Base-by-base conservation (phyloP, 2,113 vertebrate genomes). In the Indri indri region DNA sequence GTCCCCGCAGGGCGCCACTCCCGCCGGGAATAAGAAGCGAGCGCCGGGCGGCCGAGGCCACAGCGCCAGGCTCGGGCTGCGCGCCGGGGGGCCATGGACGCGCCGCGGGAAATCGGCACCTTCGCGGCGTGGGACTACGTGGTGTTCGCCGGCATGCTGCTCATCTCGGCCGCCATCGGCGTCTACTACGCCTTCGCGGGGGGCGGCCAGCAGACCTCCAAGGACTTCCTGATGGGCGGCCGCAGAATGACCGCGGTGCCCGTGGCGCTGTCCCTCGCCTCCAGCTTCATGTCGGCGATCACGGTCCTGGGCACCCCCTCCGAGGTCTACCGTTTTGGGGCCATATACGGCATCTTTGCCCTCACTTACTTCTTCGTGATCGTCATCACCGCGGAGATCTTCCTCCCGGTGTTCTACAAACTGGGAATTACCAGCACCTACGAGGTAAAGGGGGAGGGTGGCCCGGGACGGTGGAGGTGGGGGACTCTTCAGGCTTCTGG, bases 201-300 rank as follows among this genome's bases (percentile, higher is more conserved):
- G 84, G 98, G 98, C 8, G 98, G 98, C 8, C 99, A 98, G 98
- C 98, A 98, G 81, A 99, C 98, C 47, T 98, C 99, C 0, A 95
- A 97, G 73, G 99, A 99, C 34, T 99, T 99, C 95, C 98, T 99
- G 73, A 99, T 98, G 98, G 99, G 99, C 2, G 99, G 99, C 23
- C 99, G 99, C 76, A 98, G 98, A 1, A 99, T 99, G 99, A 98
- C 87, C 0, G 99, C 99, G 0, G 59, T 99, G 52, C 99, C 99
- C 0, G 99, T 99, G 61, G 99, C 99, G 0, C 94, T 99, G 20
- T 99, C 99, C 7, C 99, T 99, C 96, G 99, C 99, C 0, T 99
- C 99, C 98, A 99, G 99, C 98, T 99, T 99, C 98, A 99, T 99
- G 99, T 99, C 99, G 4, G 99, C 99, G 1, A 99, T 99, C 98